Conservation (phyloP, 2,797 vertebrate species). For the Tapera naevia region DNA sequence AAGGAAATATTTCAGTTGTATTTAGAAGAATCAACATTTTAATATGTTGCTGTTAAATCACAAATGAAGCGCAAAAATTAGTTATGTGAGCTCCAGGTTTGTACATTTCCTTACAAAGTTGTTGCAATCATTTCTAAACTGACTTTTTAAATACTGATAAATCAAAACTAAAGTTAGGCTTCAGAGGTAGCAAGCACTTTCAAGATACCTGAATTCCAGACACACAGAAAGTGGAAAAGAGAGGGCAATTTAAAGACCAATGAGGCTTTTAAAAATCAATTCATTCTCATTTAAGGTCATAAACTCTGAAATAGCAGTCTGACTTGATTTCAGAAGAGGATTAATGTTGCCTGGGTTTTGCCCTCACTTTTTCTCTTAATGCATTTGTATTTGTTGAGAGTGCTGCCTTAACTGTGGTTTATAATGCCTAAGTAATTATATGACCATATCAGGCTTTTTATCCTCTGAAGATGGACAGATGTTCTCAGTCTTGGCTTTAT, state of each 20-base stretch:
- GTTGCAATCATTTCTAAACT: neutral
- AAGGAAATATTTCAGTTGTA: neutral
- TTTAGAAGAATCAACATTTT: constrained; percentile 23
- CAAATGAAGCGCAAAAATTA: constrained; percentile 31
- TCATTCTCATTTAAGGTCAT: constrained; percentile 14
- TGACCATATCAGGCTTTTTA: neutral
- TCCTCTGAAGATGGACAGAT: neutral
- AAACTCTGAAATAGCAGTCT: neutral
- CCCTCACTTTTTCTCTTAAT: neutral
- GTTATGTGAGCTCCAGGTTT: neutral
- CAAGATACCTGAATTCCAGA: neutral
- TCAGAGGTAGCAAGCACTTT: neutral
- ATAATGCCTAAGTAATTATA: neutral
- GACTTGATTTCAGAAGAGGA: constrained; percentile 8
- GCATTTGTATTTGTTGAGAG: neutral
- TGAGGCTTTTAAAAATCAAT: constrained; percentile 1
- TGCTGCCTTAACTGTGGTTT: neutral
- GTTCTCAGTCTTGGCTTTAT: neutral
- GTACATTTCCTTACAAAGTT: neutral
- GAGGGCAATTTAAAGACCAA: neutral
- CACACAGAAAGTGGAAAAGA: neutral
- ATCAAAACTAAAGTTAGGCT: neutral
- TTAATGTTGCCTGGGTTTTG: neutral
- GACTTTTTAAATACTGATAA: constrained; percentile 6
- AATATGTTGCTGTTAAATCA: constrained; percentile 11